Conservation (phyloP, 2,888 invertebrate genomes). For the Ophonus ardosiacus region DNA sequence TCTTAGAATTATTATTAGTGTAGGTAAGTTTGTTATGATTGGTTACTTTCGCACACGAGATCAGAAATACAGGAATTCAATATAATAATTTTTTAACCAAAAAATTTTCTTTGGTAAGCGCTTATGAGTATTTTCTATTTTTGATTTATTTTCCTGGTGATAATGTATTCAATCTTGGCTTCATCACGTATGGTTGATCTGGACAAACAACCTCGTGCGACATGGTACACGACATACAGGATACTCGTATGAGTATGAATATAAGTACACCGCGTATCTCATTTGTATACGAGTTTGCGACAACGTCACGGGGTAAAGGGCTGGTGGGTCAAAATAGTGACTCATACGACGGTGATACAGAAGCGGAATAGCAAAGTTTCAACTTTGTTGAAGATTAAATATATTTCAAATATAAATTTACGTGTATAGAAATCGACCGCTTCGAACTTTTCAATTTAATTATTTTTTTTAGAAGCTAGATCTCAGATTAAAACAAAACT, state of each 20-base stretch:
- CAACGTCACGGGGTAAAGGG: constrained; percentile 33
- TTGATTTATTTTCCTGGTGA: not conserved
- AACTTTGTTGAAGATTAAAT: not conserved
- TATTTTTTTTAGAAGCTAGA: too few species aligned
- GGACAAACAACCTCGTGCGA: constrained; percentile 7
- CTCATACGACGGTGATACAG: constrained; percentile 21
- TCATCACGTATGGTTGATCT: constrained; percentile 36
- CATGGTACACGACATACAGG: not conserved
- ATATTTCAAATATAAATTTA: not conserved
- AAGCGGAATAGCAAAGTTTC: not conserved
- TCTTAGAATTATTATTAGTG: too few species aligned
- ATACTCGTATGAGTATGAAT: not conserved
- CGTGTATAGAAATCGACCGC: too few species aligned
- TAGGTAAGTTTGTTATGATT: too few species aligned
- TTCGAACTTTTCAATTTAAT: too few species aligned
- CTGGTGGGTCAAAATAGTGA: constrained; percentile 47
- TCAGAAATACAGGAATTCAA: too few species aligned
- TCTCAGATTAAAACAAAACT: too few species aligned
- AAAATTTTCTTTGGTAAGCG: too few species aligned
- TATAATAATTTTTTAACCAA: too few species aligned
- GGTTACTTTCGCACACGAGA: too few species aligned
- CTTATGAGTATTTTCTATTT: too few species aligned
- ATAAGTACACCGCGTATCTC: constrained; percentile 9
- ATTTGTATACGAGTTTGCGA: constrained; percentile 52
- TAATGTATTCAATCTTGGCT: constrained; percentile 17